phyloP scores from a whole-genome alignment of 64 coral and sea anemone species.

The Astreopora myriophthalma region DNA sequence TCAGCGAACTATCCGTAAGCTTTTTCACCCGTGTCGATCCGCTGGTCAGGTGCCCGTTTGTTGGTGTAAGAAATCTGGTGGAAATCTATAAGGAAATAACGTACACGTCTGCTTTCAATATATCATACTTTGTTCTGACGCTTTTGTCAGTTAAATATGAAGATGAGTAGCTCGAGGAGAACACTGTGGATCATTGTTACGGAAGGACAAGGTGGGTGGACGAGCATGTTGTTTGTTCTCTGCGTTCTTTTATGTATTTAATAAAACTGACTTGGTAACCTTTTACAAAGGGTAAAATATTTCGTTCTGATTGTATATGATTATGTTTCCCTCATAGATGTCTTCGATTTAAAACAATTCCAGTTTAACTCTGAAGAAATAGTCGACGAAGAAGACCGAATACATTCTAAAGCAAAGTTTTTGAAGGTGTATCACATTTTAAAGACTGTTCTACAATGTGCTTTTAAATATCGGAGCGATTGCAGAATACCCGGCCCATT shows the following conservation, averaged over 20 bases:
- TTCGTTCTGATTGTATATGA: not conserved
- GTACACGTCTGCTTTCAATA: too few relatives aligned
- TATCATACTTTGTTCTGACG: not conserved
- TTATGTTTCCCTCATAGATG: not conserved
- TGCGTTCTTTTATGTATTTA: too few relatives aligned
- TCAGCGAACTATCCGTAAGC: not conserved
- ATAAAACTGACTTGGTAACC: too few relatives aligned
- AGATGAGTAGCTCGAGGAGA: slow-evolving; percentile 17
- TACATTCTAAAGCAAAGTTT: slow-evolving; percentile 12
- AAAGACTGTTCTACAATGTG: too few relatives aligned
- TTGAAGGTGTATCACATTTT: too few relatives aligned
- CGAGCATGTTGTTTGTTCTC: too few relatives aligned
- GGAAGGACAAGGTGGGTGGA: not conserved
- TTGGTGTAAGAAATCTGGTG: not conserved
- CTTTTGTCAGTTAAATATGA: not conserved
- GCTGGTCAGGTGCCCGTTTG: not conserved
- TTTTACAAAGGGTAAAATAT: not conserved
- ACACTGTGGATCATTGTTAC: slow-evolving; percentile 56
- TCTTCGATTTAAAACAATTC: slow-evolving; percentile 15
- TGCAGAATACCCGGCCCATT: too few relatives aligned
- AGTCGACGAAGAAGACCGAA: not conserved
- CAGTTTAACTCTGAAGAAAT: slow-evolving; percentile 1
- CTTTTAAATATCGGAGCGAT: too few relatives aligned
- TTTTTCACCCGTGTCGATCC: too few relatives aligned
- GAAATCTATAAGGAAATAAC: too few relatives aligned